Percentiles rank a stretch among this genome's conserved stretches.
Conservation (phyloP, 2,888 invertebrate genomes). For the Ormyrus rosae region DNA sequence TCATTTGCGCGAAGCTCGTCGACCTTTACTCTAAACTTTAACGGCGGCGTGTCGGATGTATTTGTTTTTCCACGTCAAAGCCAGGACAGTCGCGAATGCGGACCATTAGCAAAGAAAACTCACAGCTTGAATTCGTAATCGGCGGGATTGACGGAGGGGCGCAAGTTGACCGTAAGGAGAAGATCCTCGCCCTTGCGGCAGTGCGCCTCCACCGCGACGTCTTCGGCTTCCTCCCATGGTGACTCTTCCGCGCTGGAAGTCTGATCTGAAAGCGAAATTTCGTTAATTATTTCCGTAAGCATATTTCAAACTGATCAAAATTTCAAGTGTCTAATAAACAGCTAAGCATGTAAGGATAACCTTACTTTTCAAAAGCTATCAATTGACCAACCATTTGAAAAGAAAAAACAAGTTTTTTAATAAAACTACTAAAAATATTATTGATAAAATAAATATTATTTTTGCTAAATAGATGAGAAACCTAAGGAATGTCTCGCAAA, state of each 20-base stretch:
- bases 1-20: too few relatives aligned
- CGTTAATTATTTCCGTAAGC: background rate
- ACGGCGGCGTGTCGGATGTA: too few relatives aligned
- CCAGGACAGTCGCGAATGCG: too few relatives aligned
- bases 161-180: constrained; percentile 66
- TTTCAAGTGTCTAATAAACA: background rate
- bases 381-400: too few relatives aligned
- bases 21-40: background rate
- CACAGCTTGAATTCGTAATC: constrained; percentile 69
- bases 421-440: too few relatives aligned
- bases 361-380: too few relatives aligned
- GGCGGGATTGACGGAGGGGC: constrained; percentile 63
- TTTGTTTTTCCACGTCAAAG: too few relatives aligned
- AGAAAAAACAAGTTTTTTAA: too few relatives aligned
- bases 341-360: background rate
- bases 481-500: background rate
- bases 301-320: constrained; percentile 3
- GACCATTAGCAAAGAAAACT: constrained; percentile 59
- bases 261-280: constrained; percentile 59
- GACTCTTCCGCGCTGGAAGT: constrained; percentile 63
- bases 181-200: constrained; percentile 67
- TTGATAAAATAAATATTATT: too few relatives aligned
- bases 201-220: constrained; percentile 63
- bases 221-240: constrained; percentile 70
- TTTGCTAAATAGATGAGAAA: too few relatives aligned